Conservation (phyloP, 2,797 vertebrate genomes). For the Sylvia borin region DNA sequence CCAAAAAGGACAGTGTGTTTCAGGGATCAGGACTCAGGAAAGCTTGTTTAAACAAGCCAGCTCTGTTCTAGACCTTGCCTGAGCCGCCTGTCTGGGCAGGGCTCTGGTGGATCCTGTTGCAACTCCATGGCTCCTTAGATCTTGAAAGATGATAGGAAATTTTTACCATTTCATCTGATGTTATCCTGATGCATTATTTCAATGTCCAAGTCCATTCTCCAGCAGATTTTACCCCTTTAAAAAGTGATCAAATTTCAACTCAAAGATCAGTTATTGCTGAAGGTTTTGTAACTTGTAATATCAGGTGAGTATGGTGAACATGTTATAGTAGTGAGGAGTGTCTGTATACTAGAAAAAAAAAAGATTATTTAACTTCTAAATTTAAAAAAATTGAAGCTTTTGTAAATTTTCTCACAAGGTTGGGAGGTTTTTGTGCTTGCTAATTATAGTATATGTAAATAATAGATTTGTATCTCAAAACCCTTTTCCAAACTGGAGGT, state of each 20-base stretch:
- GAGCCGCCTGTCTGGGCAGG: not conserved
- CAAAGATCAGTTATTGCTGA: not conserved
- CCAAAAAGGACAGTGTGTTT: not conserved
- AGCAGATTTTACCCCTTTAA: not conserved
- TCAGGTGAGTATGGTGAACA: not conserved
- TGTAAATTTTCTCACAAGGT: not conserved
- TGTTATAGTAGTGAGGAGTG: not conserved
- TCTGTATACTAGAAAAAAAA: not conserved
- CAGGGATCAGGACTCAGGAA: not conserved
- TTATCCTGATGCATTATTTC: not conserved
- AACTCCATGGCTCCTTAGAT: not conserved
- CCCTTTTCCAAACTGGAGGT: not conserved
- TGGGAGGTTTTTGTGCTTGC: not conserved
- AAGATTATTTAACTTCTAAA: not conserved
- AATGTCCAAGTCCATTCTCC: not conserved
- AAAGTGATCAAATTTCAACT: not conserved
- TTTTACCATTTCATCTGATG: not conserved
- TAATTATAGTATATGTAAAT: not conserved
- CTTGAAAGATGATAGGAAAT: not conserved
- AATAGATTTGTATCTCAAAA: not conserved
- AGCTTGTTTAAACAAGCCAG: not conserved
- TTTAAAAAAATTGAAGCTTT: not conserved
- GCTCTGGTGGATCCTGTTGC: not conserved
- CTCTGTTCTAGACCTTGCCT: not conserved
- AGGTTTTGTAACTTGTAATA: not conserved